These are phyloP conservation scores for Callaeas wilsoni DNA, from an alignment of 2,113 vertebrate genomes.

Conservation along the genomic window DNA sequence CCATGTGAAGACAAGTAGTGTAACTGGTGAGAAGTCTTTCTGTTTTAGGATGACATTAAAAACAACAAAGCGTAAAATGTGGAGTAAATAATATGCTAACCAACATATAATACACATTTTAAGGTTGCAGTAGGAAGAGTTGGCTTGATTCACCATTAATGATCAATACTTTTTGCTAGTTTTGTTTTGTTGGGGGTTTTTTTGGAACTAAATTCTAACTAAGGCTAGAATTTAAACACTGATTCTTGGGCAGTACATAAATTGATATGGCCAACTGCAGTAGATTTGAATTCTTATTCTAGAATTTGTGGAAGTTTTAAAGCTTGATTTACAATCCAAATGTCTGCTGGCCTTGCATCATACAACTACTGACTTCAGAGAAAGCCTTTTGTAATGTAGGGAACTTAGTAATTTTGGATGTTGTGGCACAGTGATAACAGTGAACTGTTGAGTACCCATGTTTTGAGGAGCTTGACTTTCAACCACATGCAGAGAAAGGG, in stretches of 20 bases:
- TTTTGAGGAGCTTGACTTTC: conserved; percentile 8
- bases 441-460: not conserved
- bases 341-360: not conserved
- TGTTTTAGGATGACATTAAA: not conserved
- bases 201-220: too few relatives aligned
- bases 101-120: not conserved
- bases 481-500: not conserved
- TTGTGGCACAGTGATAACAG: not conserved
- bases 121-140: not conserved
- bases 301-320: not conserved
- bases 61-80: not conserved
- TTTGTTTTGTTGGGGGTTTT: not conserved
- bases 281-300: not conserved
- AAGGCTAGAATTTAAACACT: not conserved
- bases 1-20: not conserved
- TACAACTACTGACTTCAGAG: not conserved
- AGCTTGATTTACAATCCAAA: not conserved
- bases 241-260: not conserved
- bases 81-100: not conserved
- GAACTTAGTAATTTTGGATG: not conserved
- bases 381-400: not conserved
- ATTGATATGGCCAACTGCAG: not conserved
- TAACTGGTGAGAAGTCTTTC: not conserved
- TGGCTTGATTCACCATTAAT: not conserved
- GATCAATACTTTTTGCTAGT: not conserved